A percentile compares a stretch with the other conserved stretches of the same genome.
These are phyloP conservation scores for Volucella bombylans DNA, from an alignment of 2,888 invertebrate species.

Conservation along the genomic window DNA sequence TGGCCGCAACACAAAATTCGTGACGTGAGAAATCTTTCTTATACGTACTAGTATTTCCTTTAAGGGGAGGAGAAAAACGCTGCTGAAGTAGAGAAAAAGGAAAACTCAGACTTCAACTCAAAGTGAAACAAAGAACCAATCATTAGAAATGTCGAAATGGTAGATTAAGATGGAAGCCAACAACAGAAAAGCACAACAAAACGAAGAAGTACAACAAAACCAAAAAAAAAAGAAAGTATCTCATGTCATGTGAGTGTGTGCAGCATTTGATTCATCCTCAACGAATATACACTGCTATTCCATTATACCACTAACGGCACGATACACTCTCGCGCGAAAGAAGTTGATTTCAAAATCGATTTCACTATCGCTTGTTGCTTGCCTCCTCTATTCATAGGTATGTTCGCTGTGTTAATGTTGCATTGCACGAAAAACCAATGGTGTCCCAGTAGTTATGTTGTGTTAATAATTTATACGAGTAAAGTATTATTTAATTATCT, in stretches of 20 bases:
- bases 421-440: conserved; percentile 41
- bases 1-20: conserved; percentile 48
- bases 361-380: conserved; percentile 69
- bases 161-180: conserved; percentile 26
- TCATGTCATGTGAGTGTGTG: conserved; percentile 50
- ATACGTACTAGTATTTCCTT: neutral
- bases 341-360: conserved; percentile 72
- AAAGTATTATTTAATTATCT: conserved; percentile 71
- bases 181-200: conserved; percentile 3
- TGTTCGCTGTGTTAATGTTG: conserved; percentile 20
- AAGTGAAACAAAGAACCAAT: conserved; percentile 55
- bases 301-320: conserved; percentile 48
- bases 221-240: conserved; percentile 63
- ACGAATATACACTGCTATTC: no score
- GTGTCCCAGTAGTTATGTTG: conserved; percentile 34
- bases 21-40: conserved; percentile 47
- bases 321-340: conserved; percentile 49
- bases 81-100: conserved; percentile 13
- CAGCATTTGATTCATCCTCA: neutral
- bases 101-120: neutral
- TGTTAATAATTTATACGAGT: conserved; percentile 50
- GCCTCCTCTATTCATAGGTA: no score
- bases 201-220: neutral
- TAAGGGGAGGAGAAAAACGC: conserved; percentile 14
- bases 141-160: conserved; percentile 59